Base-by-base conservation (phyloP, 2,113 vertebrate genomes). In the Rutilus rutilus region DNA sequence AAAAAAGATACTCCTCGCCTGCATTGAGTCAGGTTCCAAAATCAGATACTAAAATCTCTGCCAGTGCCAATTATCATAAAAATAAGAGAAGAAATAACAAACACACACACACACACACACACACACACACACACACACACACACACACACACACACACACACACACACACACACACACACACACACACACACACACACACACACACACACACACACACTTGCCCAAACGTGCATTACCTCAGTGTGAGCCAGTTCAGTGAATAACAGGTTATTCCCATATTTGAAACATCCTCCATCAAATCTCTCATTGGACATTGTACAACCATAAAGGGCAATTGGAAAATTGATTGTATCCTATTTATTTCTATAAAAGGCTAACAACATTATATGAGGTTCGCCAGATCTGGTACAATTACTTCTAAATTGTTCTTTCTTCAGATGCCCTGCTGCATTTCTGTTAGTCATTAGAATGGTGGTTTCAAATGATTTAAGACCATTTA, bases 401-500 rank as follows among this genome's bases (percentile, higher is more conserved):
- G n/a, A 27, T 21, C n/a, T 47, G 78, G n/a, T 64, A 65, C 78
- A 81, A 42, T 81, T 64, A 47, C 78, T 65, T 8, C 3, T 19
- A 64, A 81, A 64, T 1, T 2, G 36, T n/a, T 64, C 36, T 6
- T 19, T 59, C 30, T n/a, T 21, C n/a, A 42, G 33, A 62, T 25
- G 54, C 3, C 7, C 57, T 19, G 77, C 57, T 45, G 36, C 33
- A 42, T 42, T 79, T 62, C 30, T 62, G 21, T 9, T 5, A 7
- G 6, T 59, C 76, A 60, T 2, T n/a, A 39, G 12, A 57, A 60
- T 23, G n/a, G 1, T 23, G 52, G 4, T 42, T 62, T 42, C 54
- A 60, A 60, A 25, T 79, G 12, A n/a, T n/a, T 59, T 15, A 10
- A 78, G 21, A 21, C 12, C 12, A 78, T 78, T 78, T 15, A 60